Evolutionary conservation across 2,113 vertebrate genomes (phyloP), one percentile per base, ranked within the genome.

Genomic region (Mixornis gularis): DNA sequence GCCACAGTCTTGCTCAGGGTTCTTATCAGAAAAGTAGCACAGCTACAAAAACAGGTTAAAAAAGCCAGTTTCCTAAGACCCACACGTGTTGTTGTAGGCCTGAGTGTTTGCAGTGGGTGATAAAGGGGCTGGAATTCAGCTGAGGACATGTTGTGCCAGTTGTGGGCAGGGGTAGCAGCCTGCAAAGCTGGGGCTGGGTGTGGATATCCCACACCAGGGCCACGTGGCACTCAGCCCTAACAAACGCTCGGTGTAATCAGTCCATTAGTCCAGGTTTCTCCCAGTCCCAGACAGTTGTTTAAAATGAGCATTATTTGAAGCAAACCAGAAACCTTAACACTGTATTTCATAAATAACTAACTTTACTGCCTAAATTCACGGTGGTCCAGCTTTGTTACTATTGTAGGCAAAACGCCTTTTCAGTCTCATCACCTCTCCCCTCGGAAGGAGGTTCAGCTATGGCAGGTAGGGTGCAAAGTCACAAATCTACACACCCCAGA

Each of bases 301-400:
- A 89, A 91, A 95, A 95, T 21, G 53, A 92, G 46, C 52, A 83
- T 79, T 51, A 89, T 40, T 46, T 95, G 90, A 93, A 92, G 78
- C 46, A 95, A 93, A 82, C 80, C 90, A 94, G 88, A 94, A 94
- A 79, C 83, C 66, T 77, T 78, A 85, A 89, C 46, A 24, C 49
- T 43, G 46, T 66, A 74, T 56, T 92, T 92, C 84, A 87, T 80
- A 93, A 91, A 69, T 90, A 81, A 55, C 38, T 72, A 92, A 78
- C 38, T 88, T 88, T 55, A 72, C 53, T 79, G 80, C 59, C 53
- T 46, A 77, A 87, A 69, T 58, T 85, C 85, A 51, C 25, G 81
- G 87, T 92, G 92, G 87, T 82, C 91, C 71, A 72, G 43, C 40
- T 51, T 68, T 9, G 0, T 41, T 72, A 49, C 24, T 13, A 9